phyloP scores from a whole-genome alignment of 2,888 invertebrate genomes.

The Pammene aurita region DNA sequence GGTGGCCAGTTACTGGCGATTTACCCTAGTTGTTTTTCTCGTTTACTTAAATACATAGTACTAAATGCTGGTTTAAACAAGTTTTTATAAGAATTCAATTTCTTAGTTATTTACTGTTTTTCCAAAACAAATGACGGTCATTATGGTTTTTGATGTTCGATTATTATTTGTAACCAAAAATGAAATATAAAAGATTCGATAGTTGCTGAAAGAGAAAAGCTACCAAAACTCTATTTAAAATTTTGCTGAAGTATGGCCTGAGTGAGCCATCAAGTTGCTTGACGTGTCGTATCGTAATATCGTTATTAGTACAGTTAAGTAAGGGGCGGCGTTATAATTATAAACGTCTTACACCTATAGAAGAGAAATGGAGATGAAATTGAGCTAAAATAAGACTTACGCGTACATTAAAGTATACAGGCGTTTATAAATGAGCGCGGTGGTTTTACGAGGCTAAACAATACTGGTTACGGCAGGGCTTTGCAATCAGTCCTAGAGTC shows the following conservation, averaged over 20 bases:
- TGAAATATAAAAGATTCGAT: too few relatives aligned
- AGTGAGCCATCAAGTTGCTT: not conserved
- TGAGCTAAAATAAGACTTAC: not conserved
- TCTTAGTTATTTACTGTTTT: not conserved
- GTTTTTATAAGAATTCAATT: not conserved
- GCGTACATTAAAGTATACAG: not conserved
- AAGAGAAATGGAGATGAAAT: not conserved
- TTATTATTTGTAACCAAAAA: slow-evolving; percentile 2
- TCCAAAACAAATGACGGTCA: not conserved
- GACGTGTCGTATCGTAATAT: not conserved
- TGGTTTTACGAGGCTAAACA: slow-evolving; percentile 24
- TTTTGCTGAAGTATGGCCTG: not conserved
- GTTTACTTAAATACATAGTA: not conserved
- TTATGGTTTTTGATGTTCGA: not conserved
- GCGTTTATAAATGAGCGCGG: not conserved
- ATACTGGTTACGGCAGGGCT: slow-evolving; percentile 11
- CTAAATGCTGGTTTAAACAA: slow-evolving; percentile 2
- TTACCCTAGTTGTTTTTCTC: not conserved
- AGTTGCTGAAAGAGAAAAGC: too few relatives aligned
- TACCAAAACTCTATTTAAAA: too few relatives aligned
- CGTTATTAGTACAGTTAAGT: too few relatives aligned
- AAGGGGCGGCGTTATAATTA: not conserved
- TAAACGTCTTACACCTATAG: not conserved
- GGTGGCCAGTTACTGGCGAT: too few relatives aligned
- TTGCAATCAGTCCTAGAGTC: slow-evolving; percentile 13